phyloP scores from a whole-genome alignment of 2,797 vertebrate species.

The Odontamblyopus lacepedii region DNA sequence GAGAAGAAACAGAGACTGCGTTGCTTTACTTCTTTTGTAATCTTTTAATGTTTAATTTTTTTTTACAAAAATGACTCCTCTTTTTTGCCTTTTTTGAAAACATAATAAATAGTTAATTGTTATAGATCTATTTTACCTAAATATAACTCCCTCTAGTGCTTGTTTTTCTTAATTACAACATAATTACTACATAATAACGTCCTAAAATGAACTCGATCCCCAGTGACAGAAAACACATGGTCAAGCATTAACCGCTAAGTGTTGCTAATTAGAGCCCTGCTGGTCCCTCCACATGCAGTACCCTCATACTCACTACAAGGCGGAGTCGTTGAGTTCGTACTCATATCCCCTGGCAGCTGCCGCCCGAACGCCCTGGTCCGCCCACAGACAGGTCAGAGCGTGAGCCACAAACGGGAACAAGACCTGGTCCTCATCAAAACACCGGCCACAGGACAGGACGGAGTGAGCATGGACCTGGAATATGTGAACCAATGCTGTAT shows the following conservation, averaged over 20 bases:
- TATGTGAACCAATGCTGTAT: not conserved
- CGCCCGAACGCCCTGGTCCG: slow-evolving; percentile 66
- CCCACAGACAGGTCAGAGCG: slow-evolving; percentile 72
- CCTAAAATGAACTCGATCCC: slow-evolving; percentile 40
- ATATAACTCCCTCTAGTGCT: not conserved
- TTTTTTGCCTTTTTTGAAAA: not conserved
- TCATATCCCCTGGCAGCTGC: slow-evolving; percentile 70
- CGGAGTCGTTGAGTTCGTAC: slow-evolving; percentile 78
- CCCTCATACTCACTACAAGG: slow-evolving; percentile 73
- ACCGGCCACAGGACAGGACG: slow-evolving; percentile 71
- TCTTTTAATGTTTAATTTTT: not conserved
- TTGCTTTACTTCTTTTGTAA: slow-evolving; percentile 14
- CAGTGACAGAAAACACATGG: slow-evolving; percentile 63
- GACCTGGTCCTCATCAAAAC: slow-evolving; percentile 74
- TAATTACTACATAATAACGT: slow-evolving; percentile 3
- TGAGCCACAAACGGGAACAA: slow-evolving; percentile 71
- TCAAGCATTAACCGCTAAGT: slow-evolving; percentile 41
- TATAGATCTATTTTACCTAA: not conserved
- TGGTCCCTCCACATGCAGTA: slow-evolving; percentile 29
- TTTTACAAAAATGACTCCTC: not conserved
- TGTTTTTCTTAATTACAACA: not conserved
- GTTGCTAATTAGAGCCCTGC: slow-evolving; percentile 70
- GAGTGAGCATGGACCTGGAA: slow-evolving; percentile 70
- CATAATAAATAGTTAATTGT: not conserved
- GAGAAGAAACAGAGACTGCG: slow-evolving; percentile 56